phyloP scores from a whole-genome alignment of 2,888 invertebrate genomes.

The Dolichopus griseipennis region DNA sequence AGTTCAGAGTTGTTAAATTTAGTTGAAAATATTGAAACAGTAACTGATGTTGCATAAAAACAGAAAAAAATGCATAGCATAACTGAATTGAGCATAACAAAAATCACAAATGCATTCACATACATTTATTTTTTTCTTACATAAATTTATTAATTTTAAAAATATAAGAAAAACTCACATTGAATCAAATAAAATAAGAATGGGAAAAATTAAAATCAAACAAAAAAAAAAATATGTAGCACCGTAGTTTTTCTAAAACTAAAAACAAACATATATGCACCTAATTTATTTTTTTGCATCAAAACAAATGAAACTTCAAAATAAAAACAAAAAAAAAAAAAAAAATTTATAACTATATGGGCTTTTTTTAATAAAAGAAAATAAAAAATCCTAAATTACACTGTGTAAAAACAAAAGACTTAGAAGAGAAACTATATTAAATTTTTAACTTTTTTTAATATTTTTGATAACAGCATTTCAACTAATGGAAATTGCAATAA shows the following conservation, averaged over 20 bases:
- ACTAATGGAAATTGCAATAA: background rate
- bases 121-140: background rate
- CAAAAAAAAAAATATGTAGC: background rate
- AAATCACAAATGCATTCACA: background rate
- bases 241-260: background rate
- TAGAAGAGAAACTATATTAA: background rate
- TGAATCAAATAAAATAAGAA: background rate
- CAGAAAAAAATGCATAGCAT: background rate
- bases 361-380: conserved; percentile 23
- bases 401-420: background rate
- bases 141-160: background rate
- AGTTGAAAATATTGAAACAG: background rate
- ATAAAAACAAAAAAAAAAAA: conserved; percentile 23
- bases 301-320: conserved; percentile 19
- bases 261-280: background rate
- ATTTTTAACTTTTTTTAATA: background rate
- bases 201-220: background rate
- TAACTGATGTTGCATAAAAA: background rate
- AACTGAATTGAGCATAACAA: background rate
- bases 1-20: background rate
- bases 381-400: background rate
- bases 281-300: background rate
- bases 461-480: background rate
- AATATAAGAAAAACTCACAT: background rate
- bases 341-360: conserved; percentile 27